phyloP scores from a whole-genome alignment of 2,113 vertebrate species.

The Anguilla japonica region DNA sequence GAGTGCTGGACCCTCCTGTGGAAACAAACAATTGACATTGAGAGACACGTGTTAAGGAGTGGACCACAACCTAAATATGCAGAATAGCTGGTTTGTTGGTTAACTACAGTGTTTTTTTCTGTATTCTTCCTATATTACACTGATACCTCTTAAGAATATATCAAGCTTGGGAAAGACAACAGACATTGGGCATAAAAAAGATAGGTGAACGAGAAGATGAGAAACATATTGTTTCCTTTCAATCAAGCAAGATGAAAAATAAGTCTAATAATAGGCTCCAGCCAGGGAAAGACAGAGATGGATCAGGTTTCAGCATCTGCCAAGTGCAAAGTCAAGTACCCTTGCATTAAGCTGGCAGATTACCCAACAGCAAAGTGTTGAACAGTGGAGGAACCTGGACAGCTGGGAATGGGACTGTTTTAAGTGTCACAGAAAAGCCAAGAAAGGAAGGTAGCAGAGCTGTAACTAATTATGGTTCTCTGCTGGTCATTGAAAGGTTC shows the following conservation, averaged over 20 bases:
- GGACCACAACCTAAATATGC: not conserved
- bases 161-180: not conserved
- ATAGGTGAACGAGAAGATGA: not conserved
- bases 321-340: slow-evolving; percentile 14
- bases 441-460: not conserved
- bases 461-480: slow-evolving; percentile 62
- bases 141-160: not conserved
- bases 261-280: slow-evolving; percentile 19
- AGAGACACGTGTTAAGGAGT: not conserved
- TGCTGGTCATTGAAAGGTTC: slow-evolving; percentile 30
- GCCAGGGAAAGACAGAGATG: not conserved
- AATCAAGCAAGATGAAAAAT: not conserved
- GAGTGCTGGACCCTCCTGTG: not conserved
- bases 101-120: not conserved
- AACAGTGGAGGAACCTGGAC: slow-evolving; percentile 10
- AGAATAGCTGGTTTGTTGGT: not conserved
- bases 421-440: not conserved
- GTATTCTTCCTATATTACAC: too few species aligned
- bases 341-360: not conserved
- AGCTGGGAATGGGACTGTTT: slow-evolving; percentile 20
- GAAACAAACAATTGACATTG: not conserved
- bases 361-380: not conserved
- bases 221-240: slow-evolving; percentile 6
- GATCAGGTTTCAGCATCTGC: slow-evolving; percentile 10
- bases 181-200: not conserved